Base-by-base conservation (phyloP, 2,888 invertebrate genomes). In the Lasioglossum leucozonium region DNA sequence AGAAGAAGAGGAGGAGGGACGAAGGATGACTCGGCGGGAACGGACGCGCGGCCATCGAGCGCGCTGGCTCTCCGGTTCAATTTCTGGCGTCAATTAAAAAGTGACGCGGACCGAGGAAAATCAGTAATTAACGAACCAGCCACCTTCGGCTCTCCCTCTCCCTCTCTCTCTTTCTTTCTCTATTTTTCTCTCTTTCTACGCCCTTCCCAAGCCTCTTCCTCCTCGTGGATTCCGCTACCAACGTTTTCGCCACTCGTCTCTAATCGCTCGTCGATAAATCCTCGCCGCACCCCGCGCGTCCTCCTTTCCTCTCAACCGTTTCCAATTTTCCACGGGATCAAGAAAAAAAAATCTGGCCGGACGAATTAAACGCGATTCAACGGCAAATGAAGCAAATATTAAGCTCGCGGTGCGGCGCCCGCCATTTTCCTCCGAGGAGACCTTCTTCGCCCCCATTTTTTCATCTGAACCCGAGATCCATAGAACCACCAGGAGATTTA, bases 11-110 rank as follows among this genome's bases (percentile, higher is more conserved):
- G 77, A 58, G 67, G 69, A 51, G 82, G 51, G 73, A 72, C 82
- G 84, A 87, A 90, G 91, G 90, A 93, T 94, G 93, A 94, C 94
- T 92, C 73, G 91, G 92, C 94, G 88, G 88, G 91, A 93, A 92
- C 87, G 90, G 74, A 44, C 85, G 85, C 47, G 40, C 81, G 81
- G 82, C 62, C 77, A 51, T 79, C 81, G 82, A 77, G 83, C 72
- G 75, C 75, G 72, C 71, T 75, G 84, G 73, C 72, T 84, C 91
- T 88, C 91, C 86, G 92, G 92, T 94, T 93, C 93, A 93, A 94
- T 94, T 94, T 94, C 94, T 94, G 93, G 94, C 93, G 94, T 94
- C 94, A 94, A 94, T 94, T 94, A 94, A 94, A 94, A 94, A 94
- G 94, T 94, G 94, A 94, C 94, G 93, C 93, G 93, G 92, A 94